phyloP scores from a whole-genome alignment of 2,888 invertebrate genomes.

The Pristionchus fissidentatus region DNA sequence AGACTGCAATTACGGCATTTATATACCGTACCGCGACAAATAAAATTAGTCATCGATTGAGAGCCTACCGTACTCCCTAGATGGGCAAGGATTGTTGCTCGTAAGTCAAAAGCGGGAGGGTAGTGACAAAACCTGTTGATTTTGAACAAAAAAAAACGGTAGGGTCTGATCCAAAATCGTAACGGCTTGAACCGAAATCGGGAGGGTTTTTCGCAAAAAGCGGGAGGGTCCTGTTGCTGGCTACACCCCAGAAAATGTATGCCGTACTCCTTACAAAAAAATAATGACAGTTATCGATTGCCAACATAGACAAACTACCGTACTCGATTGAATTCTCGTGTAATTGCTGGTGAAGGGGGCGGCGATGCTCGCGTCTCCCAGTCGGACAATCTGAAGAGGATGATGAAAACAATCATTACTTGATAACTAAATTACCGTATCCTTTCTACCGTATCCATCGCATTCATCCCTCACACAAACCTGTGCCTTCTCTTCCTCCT shows the following conservation, averaged over 20 bases:
- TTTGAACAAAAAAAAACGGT: no score
- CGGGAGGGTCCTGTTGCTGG: no score
- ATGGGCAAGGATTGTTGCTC: no score
- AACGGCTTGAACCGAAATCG: no score
- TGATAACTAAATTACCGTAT: neutral
- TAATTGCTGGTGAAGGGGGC: conserved; percentile 98
- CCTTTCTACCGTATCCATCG: neutral
- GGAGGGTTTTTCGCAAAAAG: no score
- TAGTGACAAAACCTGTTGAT: no score
- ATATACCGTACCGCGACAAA: neutral
- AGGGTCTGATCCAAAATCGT: no score
- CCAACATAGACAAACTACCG: conserved; percentile 76
- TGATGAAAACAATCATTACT: neutral
- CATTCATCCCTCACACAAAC: neutral
- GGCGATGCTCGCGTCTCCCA: conserved; percentile 98
- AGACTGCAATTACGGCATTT: conserved; percentile 82
- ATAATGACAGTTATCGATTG: no score
- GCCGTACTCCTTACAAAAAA: no score
- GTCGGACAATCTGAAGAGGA: conserved; percentile 86
- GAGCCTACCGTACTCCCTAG: no score
- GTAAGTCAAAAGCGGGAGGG: no score
- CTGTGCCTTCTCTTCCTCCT: conserved; percentile 83
- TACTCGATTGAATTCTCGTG: conserved; percentile 94
- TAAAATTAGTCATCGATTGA: neutral
- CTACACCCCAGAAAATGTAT: no score